Evolutionary conservation across 2,113 vertebrate genomes (phyloP), one percentile per base, ranked within the genome.

Genomic region (Hylia prasina): DNA sequence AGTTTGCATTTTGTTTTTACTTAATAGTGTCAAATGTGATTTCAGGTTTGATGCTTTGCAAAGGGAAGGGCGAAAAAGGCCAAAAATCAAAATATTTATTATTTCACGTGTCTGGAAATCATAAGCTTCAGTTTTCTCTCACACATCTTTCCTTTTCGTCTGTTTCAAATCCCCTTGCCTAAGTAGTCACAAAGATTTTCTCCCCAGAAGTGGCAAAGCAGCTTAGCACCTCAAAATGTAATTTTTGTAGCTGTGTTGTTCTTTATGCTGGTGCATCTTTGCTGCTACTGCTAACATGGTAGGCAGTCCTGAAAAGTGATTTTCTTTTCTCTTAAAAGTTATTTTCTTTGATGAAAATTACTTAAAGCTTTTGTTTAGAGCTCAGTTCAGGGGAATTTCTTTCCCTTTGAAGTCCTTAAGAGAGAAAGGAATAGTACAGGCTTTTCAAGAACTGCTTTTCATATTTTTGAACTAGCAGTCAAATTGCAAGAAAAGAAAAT

Each of bases 381-480:
- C 81, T 82, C 61, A 16, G 51, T 63, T 56, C 39, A 84, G 25
- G 33, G 40, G 42, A 60, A 30, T 79, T 87, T 93, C 25, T 73
- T 56, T 87, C 60, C 28, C 58, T 94, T 93, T 95, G 87, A 92
- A 94, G 89, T 79, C 37, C 18, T 72, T 61, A 18, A 72, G 53
- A 48, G 82, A 45, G 40, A 25, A 82, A 28, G 61, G 50, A 82
- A 71, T 53, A 73, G 53, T 65, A 79, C 82, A 90, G 51, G 70
- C 79, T 90, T 92, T 94, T 90, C 89, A 89, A 70, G 35, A 86
- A 54, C 45, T 65, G 61, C 27, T 94, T 95, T 96, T 91, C 31
- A 30, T 89, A 27, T 81, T 89, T 93, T 91, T 64, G 48, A 91
- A 76, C 35, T 16, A 72, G 73, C 60, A 82, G 80, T 71, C 54